Evolutionary conservation across 2,797 vertebrate species (phyloP).

Genomic region (Sebastes taczanowskii): DNA sequence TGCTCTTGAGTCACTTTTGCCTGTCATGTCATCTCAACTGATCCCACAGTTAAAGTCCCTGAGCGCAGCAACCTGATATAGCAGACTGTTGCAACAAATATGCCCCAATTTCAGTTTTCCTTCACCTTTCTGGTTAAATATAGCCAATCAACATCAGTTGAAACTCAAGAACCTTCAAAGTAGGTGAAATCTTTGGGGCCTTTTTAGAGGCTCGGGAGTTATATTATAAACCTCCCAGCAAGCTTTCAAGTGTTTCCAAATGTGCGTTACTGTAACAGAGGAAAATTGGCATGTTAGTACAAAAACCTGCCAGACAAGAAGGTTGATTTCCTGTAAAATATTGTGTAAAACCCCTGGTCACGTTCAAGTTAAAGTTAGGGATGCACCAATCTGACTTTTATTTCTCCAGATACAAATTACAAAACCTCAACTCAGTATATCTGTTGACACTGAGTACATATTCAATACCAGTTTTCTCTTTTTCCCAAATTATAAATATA

Average conservation of each 20-base stretch:
- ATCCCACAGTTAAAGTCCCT: slow-evolving; percentile 10
- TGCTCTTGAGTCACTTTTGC: slow-evolving; percentile 56
- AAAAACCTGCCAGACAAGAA: neutral
- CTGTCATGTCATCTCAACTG: slow-evolving; percentile 50
- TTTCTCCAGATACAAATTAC: neutral
- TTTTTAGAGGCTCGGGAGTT: slow-evolving; percentile 12
- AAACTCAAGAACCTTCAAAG: slow-evolving; percentile 16
- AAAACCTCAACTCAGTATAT: neutral
- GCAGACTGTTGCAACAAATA: slow-evolving; percentile 12
- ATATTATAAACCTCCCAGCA: slow-evolving; percentile 22
- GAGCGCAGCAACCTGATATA: slow-evolving; percentile 30
- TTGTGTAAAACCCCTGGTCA: neutral
- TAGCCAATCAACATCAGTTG: slow-evolving; percentile 18
- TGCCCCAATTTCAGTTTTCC: neutral
- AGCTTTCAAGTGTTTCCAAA: slow-evolving; percentile 30
- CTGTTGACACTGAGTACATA: too few species aligned
- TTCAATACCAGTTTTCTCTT: neutral
- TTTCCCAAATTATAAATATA: neutral
- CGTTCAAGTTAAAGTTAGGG: neutral
- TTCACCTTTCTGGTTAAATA: slow-evolving; percentile 27
- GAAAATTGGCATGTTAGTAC: neutral
- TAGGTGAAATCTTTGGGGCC: slow-evolving; percentile 1
- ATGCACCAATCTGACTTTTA: neutral
- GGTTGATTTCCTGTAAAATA: neutral
- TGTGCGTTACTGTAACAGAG: slow-evolving; percentile 26